Percentiles rank a stretch among this genome's conserved stretches.
phyloP scores from a whole-genome alignment of 2,113 vertebrate genomes.

The Arothron firmamentum region DNA sequence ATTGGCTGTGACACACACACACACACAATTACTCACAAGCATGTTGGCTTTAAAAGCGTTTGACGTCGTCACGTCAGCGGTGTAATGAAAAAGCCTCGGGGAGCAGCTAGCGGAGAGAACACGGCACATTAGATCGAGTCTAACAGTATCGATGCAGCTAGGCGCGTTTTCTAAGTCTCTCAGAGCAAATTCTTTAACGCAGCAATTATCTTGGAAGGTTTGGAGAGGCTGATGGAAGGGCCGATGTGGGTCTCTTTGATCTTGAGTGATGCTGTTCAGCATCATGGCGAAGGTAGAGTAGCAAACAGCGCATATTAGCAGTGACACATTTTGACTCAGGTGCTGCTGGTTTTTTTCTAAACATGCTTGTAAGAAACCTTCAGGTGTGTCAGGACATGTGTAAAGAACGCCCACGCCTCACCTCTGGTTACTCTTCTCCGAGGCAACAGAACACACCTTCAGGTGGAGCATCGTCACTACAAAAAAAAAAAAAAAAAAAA shows the following conservation, averaged over 20 bases:
- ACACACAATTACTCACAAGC: conserved; percentile 25
- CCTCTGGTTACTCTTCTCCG: too few relatives aligned
- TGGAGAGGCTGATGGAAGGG: conserved; percentile 58
- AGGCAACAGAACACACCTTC: too few relatives aligned
- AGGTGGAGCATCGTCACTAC: not conserved
- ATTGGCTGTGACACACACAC: conserved; percentile 45
- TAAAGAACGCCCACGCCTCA: too few relatives aligned
- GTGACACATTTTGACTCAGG: not conserved
- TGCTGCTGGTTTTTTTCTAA: not conserved
- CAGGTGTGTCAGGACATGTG: too few relatives aligned
- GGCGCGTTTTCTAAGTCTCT: conserved; percentile 69
- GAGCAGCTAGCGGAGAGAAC: conserved; percentile 40
- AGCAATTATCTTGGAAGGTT: conserved; percentile 85
- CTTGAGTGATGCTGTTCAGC: conserved; percentile 74
- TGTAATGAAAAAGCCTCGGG: conserved; percentile 49
- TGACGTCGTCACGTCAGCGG: conserved; percentile 24
- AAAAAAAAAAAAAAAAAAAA: conserved; percentile 4
- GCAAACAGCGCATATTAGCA: not conserved
- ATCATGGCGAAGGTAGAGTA: conserved; percentile 5
- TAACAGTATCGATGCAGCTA: conserved; percentile 50
- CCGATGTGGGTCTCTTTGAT: conserved; percentile 77
- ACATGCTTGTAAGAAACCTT: not conserved
- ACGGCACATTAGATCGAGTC: conserved; percentile 42
- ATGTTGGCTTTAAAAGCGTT: conserved; percentile 46
- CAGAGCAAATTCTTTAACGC: conserved; percentile 82